Evolutionary conservation across 2,113 vertebrate species (phyloP), one percentile per base, ranked within the genome.

Genomic region (Zeus faber): DNA sequence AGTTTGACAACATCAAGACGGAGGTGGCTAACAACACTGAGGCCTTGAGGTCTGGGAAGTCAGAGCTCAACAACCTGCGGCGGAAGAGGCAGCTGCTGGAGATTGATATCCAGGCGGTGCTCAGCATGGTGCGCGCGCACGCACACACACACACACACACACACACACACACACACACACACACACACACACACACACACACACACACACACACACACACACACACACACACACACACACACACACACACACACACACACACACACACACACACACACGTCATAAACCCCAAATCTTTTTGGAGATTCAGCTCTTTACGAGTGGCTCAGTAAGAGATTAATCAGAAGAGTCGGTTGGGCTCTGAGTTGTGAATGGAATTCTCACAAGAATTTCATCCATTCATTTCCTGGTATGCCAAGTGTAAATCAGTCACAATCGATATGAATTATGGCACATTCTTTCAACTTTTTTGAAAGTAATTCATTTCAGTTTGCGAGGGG

Each of bases 1-100:
- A 92, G 91, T 89, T 89, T 62, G 85, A 90, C 0, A 65, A 67
- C 60, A 80, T 91, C 58, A 84, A 88, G 49, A 70, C 79, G 24
- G 86, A 67, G 47, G 83, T 80, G 10, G 81, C 59, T 14, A 54
- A 78, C 35, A 90, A 86, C 61, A 77, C 46, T 0, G 86, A 92
- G 62, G 70, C 37, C 0, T 3, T 88, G 41, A 49, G 81, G 4
- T 50, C 75, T 6, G 72, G 70, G 23, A 87, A 81, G 57, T 48
- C 0, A 0, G 77, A 90, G 35, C 49, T 86, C 6, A 79, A 62
- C 17, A 79, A 82, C 0, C 72, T 88, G 43, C 51, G 51, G 5
- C 79, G 74, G 0, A 56, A 88, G 77, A 80, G 63, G 16, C 79
- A 85, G 44, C 4, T 8, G 3, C 51, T 88, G 69, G 88, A 91